These are phyloP conservation scores for Platycnemis pennipes DNA, from an alignment of 2,888 invertebrate genomes.

Conservation along the genomic window DNA sequence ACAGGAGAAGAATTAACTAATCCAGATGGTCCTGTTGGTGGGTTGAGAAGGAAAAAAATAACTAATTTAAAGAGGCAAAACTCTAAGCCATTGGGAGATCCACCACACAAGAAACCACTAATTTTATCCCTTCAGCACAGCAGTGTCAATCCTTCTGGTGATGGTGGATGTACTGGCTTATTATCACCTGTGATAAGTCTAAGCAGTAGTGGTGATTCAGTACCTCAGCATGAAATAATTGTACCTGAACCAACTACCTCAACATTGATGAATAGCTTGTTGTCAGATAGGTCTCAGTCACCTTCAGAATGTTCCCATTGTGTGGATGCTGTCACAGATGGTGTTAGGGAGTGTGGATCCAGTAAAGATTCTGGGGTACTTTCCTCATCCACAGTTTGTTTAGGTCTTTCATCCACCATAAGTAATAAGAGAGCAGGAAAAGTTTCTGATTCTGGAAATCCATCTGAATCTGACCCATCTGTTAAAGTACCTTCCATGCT, in stretches of 20 bases:
- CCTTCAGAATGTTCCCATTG: neutral
- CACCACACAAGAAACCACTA: neutral
- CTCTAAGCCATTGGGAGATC: neutral
- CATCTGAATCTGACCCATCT: neutral
- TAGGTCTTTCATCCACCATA: too few relatives aligned
- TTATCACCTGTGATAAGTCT: neutral
- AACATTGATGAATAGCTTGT: neutral
- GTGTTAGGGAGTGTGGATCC: neutral
- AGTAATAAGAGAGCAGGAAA: neutral
- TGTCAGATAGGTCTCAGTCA: neutral
- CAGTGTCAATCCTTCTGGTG: neutral
- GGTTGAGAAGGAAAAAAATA: neutral
- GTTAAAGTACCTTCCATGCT: neutral
- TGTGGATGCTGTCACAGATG: neutral
- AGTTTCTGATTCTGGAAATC: neutral
- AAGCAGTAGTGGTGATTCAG: neutral
- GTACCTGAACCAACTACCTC: neutral
- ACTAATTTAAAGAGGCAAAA: neutral
- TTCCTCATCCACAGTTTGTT: neutral
- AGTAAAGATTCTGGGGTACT: neutral
- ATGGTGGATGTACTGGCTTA: neutral
- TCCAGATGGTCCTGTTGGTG: neutral
- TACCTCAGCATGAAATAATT: neutral
- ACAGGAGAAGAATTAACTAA: neutral
- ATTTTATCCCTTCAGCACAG: neutral